Evolutionary conservation across 1,140 invertebrate genomes (phyloP).

Genomic region (Scaptomyza graminum): DNA sequence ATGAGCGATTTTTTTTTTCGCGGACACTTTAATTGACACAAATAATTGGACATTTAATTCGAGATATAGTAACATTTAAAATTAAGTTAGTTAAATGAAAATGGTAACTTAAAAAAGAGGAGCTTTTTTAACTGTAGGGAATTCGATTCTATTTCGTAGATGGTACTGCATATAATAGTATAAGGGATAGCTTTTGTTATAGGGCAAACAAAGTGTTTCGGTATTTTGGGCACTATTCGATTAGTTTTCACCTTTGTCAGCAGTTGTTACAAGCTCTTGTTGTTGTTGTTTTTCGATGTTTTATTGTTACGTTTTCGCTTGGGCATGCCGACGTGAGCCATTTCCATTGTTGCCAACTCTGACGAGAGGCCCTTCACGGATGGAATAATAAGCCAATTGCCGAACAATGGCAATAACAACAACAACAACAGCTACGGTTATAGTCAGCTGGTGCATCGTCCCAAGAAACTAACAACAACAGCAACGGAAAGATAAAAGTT

Average conservation of each 20-base stretch:
- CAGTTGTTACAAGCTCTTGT: neutral
- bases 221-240: neutral
- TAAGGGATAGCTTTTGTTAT: neutral
- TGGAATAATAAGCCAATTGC: slow-evolving; percentile 27
- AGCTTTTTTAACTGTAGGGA: neutral
- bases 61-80: too few species aligned
- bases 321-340: neutral
- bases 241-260: slow-evolving; percentile 54
- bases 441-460: slow-evolving; percentile 14
- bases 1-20: too few species aligned
- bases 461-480: slow-evolving; percentile 26
- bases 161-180: too few species aligned
- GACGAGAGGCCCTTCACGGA: slow-evolving; percentile 8
- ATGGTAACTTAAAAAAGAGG: too few species aligned
- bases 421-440: neutral
- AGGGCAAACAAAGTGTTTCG: neutral
- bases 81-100: too few species aligned
- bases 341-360: slow-evolving; percentile 29
- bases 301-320: neutral
- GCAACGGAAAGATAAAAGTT: slow-evolving; percentile 20
- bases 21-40: too few species aligned
- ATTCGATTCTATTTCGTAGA: neutral
- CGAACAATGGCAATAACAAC: slow-evolving; percentile 19
- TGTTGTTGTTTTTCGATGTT: slow-evolving; percentile 22
- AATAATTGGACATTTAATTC: too few species aligned